These are phyloP conservation scores for Drosophila bunnanda DNA, from an alignment of 2,888 invertebrate genomes.

Conservation along the genomic window DNA sequence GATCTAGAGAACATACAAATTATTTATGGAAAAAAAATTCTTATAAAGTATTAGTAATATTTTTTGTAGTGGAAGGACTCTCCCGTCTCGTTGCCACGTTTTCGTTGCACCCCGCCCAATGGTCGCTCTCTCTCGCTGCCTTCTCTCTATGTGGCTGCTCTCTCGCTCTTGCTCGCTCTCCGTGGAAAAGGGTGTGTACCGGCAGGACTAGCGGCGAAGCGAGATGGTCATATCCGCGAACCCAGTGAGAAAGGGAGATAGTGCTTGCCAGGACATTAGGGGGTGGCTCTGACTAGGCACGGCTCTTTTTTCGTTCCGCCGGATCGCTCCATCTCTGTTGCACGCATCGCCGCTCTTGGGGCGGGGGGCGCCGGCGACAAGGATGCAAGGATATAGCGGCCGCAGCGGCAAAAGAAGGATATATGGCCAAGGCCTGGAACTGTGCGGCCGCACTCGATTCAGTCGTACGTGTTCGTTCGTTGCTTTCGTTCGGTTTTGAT, in stretches of 20 bases:
- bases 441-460: constrained; percentile 33
- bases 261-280: constrained; percentile 11
- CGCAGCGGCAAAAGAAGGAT: neutral
- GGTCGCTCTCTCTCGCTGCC: neutral
- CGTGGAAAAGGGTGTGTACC: constrained; percentile 30
- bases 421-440: constrained; percentile 31
- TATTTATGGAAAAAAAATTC: neutral
- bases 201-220: constrained; percentile 14
- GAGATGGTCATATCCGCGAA: neutral
- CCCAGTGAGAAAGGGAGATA: neutral
- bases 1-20: no score
- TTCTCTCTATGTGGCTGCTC: neutral
- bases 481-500: constrained; percentile 84
- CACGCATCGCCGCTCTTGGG: constrained; percentile 16
- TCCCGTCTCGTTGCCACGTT: neutral
- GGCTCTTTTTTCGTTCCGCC: constrained; percentile 20
- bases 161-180: constrained; percentile 1
- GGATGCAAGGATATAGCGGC: constrained; percentile 48
- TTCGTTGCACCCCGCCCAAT: neutral
- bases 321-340: constrained; percentile 27
- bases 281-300: constrained; percentile 16
- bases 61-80: constrained; percentile 5
- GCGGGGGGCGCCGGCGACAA: constrained; percentile 44
- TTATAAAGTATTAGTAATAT: neutral
- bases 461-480: constrained; percentile 84